Conservation (phyloP, 2,888 invertebrate genomes). For the Mellilla xanthometata region DNA sequence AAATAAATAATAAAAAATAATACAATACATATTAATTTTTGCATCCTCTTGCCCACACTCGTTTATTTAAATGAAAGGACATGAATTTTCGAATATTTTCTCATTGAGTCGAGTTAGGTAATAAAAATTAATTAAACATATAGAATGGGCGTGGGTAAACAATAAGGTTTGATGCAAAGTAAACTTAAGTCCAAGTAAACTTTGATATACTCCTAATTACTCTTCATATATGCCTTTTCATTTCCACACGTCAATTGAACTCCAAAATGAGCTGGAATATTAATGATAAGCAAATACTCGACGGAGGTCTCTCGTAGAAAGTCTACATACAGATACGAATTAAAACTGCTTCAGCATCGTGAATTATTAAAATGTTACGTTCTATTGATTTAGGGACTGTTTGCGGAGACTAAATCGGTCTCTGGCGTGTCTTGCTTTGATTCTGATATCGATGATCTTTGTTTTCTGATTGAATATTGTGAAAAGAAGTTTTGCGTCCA, state of each 20-base stretch:
- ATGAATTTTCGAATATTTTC: too few relatives aligned
- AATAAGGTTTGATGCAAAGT: too few relatives aligned
- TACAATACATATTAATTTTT: too few relatives aligned
- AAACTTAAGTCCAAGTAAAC: background rate
- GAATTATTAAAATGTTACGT: slow-evolving; percentile 33
- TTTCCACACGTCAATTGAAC: slow-evolving; percentile 21
- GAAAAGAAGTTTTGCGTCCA: too few relatives aligned
- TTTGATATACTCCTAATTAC: background rate
- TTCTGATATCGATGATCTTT: too few relatives aligned
- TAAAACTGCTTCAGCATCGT: slow-evolving; percentile 29
- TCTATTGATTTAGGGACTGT: slow-evolving; percentile 30
- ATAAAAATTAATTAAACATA: too few relatives aligned
- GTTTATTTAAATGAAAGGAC: too few relatives aligned
- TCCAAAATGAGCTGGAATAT: slow-evolving; percentile 34
- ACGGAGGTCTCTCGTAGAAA: slow-evolving; percentile 11
- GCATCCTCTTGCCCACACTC: too few relatives aligned
- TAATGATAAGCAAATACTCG: slow-evolving; percentile 42
- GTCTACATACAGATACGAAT: slow-evolving; percentile 25
- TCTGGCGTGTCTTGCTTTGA: slow-evolving; percentile 1
- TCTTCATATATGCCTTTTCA: slow-evolving; percentile 10
- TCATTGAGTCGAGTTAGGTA: too few relatives aligned
- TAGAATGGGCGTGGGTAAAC: too few relatives aligned
- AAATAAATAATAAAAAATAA: too few relatives aligned
- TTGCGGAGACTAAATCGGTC: slow-evolving; percentile 14
- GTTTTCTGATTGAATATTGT: too few relatives aligned